phyloP scores from a whole-genome alignment of 1,140 invertebrate genomes.

The Diabrotica virgifera region DNA sequence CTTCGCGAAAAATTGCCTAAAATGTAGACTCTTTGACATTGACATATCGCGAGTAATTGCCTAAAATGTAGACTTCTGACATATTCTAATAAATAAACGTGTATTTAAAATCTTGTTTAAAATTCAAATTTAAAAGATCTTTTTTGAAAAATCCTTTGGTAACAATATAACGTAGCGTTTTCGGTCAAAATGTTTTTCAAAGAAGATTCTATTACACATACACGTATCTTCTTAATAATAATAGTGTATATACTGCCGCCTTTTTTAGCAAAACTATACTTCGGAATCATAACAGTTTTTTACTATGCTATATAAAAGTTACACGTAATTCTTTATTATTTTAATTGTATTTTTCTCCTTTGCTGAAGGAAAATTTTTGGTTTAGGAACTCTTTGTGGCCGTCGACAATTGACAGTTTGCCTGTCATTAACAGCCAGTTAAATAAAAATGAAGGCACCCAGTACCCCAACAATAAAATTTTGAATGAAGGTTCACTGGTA shows the following conservation, averaged over 20 bases:
- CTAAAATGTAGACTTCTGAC: too few relatives aligned
- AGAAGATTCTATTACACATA: background rate
- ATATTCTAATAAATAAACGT: too few relatives aligned
- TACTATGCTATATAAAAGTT: conserved; percentile 45
- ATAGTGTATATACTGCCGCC: conserved; percentile 39
- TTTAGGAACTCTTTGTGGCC: conserved; percentile 46
- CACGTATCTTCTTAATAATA: conserved; percentile 28
- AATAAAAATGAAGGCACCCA: conserved; percentile 44
- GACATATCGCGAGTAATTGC: too few relatives aligned
- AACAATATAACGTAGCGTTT: too few relatives aligned
- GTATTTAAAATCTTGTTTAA: too few relatives aligned
- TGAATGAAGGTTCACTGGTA: background rate
- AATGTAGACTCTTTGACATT: too few relatives aligned
- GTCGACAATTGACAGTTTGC: background rate
- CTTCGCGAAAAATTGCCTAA: too few relatives aligned
- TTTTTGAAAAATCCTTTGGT: too few relatives aligned
- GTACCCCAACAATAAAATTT: conserved; percentile 46
- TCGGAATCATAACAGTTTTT: conserved; percentile 39
- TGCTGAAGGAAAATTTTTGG: conserved; percentile 33
- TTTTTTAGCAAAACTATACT: conserved; percentile 44
- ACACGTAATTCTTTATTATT: conserved; percentile 33
- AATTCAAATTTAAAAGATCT: too few relatives aligned
- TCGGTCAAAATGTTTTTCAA: background rate
- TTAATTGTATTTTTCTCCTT: conserved; percentile 37
- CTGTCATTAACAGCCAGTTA: conserved; percentile 7